Evolutionary conservation across 2,113 vertebrate genomes (phyloP).

Genomic region (Numenius arquata): DNA sequence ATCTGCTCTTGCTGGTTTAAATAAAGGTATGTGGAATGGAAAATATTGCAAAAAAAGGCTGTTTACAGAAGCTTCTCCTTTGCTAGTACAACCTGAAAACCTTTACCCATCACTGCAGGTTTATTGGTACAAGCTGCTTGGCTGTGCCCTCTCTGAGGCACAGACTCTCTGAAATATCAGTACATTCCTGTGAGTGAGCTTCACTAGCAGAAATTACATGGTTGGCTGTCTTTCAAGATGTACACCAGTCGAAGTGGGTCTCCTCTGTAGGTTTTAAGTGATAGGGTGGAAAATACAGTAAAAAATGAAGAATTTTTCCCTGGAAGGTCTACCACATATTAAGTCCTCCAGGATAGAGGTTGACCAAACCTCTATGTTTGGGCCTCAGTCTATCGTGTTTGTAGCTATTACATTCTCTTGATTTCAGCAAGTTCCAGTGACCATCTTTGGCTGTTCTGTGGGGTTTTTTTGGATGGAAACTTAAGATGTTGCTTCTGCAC

Average conservation of each 20-base stretch:
- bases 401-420: not conserved
- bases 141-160: not conserved
- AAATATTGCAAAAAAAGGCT: not conserved
- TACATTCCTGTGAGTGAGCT: not conserved
- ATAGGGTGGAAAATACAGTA: not conserved
- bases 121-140: not conserved
- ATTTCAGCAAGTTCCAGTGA: not conserved
- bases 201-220: not conserved
- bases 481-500: accelerated
- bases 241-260: not conserved
- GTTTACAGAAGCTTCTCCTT: not conserved
- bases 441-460: not conserved
- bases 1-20: not conserved
- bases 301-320: not conserved
- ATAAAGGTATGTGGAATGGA: not conserved
- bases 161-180: not conserved
- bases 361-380: not conserved
- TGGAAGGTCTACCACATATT: not conserved
- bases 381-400: not conserved
- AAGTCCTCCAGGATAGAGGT: not conserved
- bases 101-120: not conserved
- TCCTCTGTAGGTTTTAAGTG: not conserved
- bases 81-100: not conserved
- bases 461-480: not conserved
- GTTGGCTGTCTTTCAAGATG: not conserved